Evolutionary conservation across 1,140 invertebrate genomes (phyloP), one percentile per base, ranked within the genome.

Genomic region (Megathymus violae): DNA sequence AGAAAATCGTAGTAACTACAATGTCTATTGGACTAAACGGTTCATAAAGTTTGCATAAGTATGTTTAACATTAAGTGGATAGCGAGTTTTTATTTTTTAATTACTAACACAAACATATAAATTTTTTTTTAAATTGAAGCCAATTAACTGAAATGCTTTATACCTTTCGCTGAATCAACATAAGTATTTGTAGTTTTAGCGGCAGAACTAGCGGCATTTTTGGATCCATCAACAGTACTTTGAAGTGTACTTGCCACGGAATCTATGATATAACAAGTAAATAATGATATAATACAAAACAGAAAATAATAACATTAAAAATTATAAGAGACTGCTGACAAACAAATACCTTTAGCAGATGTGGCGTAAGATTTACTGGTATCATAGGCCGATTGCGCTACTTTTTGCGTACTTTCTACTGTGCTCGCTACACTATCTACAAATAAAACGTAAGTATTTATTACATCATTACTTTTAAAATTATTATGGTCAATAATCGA

Each of bases 111-210:
- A n/a, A n/a, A n/a, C n/a, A n/a, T n/a, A n/a, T n/a, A n/a, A n/a
- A n/a, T n/a, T n/a, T n/a, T n/a, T n/a, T n/a, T n/a, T n/a, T n/a
- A n/a, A n/a, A n/a, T n/a, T n/a, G n/a, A 64, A 60, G 54, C 27
- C 10, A 40, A 36, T 13, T 34, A 25, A 58, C 4, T 13, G 1
- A 54, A 10, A 56, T 60, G 58, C 62, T 48, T 27, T 34, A 66
- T 83, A 88, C 80, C 83, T 89, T 79, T 85, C 9, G 80, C 71
- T 40, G 67, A 74, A 62, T 75, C 77, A 40, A 80, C 62, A 54
- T 72, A 82, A 4, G 69, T 51, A 54, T 84, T 85, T n/a, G 73
- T 67, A 2, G 73, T 62, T 11, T 84, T 72, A 16, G 68, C 43
- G 6, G 76, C 76, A 14, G 73, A 63, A 50, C 68, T 69, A n/a